Percentiles rank a stretch among this genome's conserved stretches.
phyloP scores from a whole-genome alignment of 2,113 vertebrate species.

The Castor canadensis region DNA sequence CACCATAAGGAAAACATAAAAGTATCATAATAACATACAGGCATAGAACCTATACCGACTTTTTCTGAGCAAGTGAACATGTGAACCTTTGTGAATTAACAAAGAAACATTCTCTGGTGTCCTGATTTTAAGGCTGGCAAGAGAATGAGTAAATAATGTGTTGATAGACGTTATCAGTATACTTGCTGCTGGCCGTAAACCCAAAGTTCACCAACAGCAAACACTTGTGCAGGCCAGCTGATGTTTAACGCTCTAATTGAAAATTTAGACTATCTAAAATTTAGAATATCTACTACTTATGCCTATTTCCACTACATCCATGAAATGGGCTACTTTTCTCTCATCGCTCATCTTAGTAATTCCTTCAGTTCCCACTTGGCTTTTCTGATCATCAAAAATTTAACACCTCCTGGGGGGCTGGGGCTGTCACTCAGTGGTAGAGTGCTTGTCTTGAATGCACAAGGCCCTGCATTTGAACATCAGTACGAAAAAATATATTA shows the following conservation, averaged over 20 bases:
- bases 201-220: not conserved
- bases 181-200: not conserved
- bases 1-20: not conserved
- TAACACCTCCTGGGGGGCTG: not conserved
- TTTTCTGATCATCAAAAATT: not conserved
- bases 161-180: not conserved
- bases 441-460: too few relatives aligned
- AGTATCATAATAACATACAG: not conserved
- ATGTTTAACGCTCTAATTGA: not conserved
- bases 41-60: not conserved
- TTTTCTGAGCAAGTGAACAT: not conserved
- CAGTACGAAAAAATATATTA: not conserved
- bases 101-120: not conserved
- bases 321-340: not conserved
- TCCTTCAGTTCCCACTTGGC: not conserved
- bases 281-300: not conserved
- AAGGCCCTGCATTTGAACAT: not conserved
- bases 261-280: not conserved
- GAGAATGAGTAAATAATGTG: not conserved
- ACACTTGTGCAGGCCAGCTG: not conserved
- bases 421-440: not conserved
- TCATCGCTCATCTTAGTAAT: slow-evolving; percentile 8
- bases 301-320: not conserved
- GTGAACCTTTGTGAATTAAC: not conserved
- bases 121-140: not conserved